A percentile compares a stretch with the other conserved stretches of the same genome.
phyloP scores from a whole-genome alignment of 2,888 invertebrate genomes.

The Deilephila porcellus region DNA sequence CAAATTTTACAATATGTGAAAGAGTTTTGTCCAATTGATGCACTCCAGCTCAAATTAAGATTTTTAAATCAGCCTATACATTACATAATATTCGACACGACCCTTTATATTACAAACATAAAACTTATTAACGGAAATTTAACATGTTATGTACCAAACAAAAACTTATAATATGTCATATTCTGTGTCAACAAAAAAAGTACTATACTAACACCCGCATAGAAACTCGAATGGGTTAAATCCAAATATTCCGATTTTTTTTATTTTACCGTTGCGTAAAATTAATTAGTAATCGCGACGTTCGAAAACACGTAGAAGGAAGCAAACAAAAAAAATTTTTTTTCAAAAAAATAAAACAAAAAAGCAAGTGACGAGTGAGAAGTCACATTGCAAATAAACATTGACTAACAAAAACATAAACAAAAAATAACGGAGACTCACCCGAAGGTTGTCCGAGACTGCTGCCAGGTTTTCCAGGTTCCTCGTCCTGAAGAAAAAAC shows the following conservation, averaged over 20 bases:
- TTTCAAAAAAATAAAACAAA: constrained; percentile 40
- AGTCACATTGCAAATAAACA: constrained; percentile 82
- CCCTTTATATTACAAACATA: no score
- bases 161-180: no score
- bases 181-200: no score
- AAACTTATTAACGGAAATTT: no score
- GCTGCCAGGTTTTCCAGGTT: constrained; percentile 75
- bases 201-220: no score
- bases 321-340: neutral
- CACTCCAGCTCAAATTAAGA: no score
- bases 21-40: no score
- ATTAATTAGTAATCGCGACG: neutral
- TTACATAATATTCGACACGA: no score
- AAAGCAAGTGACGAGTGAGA: constrained; percentile 74
- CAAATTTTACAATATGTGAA: neutral
- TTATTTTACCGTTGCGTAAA: neutral
- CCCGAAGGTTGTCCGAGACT: constrained; percentile 77
- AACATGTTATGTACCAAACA: no score
- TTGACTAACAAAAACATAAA: constrained; percentile 58
- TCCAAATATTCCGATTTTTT: neutral
- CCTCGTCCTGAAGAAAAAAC: constrained; percentile 72
- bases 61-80: no score
- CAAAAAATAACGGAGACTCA: constrained; percentile 60
- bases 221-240: constrained; percentile 7
- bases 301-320: neutral